Base-by-base conservation (phyloP, 2,797 vertebrate genomes). In the Strix occidentalis region DNA sequence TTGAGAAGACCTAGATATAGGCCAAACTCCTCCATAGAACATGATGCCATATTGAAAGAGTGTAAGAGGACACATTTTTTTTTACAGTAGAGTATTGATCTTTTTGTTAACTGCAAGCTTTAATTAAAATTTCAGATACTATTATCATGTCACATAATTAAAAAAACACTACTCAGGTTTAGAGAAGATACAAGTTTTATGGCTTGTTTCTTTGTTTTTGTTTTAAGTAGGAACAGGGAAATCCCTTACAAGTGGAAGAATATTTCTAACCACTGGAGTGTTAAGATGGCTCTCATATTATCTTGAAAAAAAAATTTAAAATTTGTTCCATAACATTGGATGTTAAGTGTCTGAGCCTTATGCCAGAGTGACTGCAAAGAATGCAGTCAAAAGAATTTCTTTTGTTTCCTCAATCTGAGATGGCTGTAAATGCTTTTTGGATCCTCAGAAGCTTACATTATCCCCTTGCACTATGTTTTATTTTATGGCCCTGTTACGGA, bases 51-150 rank as follows among this genome's bases (percentile, higher is more conserved):
- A 58, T 16, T 26, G 63, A 84, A 90, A 76, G 46, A 46, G 7
- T 26, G 90, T 51, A 89, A 93, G 68, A 92, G 39, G 45, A 76
- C 41, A 51, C 7, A 19, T 83, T 39, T 80, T 19, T 19, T 84
- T 68, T 19, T 86, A 13, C 31, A 68, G 25, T 7, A 84, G 1
- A 79, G 7, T 54, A 89, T 66, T 93, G 71, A 87, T 89, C n/a
- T 57, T 93, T 95, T 65, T 84, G 11, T 53, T 90, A 89, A 75
- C 12, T 43, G 31, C 37, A 76, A 90, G 54, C 8, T 84, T 87
- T 82, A 95, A 95, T 95, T 93, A 86, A 76, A 79, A 56, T 79
- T 94, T 81, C 56, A 79, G 66, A 56, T 82, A 41, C 33, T 70
- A 64, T 65, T 75, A 68, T 68, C 37, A 57, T 57, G 11, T 3